These are phyloP conservation scores for Syritta pipiens DNA, from an alignment of 2,888 invertebrate species.

Conservation along the genomic window DNA sequence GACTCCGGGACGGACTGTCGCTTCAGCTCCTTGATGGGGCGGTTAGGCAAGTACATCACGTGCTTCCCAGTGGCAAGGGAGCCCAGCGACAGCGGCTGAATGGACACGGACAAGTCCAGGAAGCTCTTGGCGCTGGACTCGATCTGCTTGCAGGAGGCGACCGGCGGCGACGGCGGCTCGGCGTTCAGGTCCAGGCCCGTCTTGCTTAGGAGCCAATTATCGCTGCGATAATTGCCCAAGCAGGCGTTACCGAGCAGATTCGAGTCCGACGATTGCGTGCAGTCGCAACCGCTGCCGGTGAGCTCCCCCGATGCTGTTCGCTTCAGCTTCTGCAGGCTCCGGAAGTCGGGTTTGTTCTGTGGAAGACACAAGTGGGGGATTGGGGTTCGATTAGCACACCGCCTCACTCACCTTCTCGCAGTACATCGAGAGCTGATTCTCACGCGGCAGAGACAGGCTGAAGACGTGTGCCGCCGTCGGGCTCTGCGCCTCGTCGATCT, in stretches of 20 bases:
- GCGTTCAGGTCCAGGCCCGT: slow-evolving; percentile 77
- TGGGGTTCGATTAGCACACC: background rate
- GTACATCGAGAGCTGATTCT: slow-evolving; percentile 79
- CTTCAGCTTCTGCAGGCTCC: slow-evolving; percentile 86
- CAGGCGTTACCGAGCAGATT: slow-evolving; percentile 60
- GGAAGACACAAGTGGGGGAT: background rate
- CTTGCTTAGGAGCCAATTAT: slow-evolving; percentile 90
- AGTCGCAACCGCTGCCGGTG: slow-evolving; percentile 66
- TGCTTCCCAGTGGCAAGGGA: slow-evolving; percentile 85
- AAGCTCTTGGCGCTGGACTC: slow-evolving; percentile 66
- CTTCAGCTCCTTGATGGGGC: slow-evolving; percentile 5
- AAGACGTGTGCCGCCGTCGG: slow-evolving; percentile 83
- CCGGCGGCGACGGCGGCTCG: background rate
- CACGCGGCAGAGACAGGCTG: slow-evolving; percentile 87
- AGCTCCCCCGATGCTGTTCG: slow-evolving; percentile 85
- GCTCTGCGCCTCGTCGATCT: slow-evolving; percentile 71
- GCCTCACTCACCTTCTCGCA: slow-evolving; percentile 70
- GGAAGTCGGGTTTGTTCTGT: slow-evolving; percentile 80
- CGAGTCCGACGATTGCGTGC: slow-evolving; percentile 40
- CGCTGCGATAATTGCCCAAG: slow-evolving; percentile 73
- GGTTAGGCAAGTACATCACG: slow-evolving; percentile 86
- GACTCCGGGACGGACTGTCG: background rate
- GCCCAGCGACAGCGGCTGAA: slow-evolving; percentile 79
- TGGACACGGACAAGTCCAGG: slow-evolving; percentile 69
- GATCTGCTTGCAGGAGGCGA: slow-evolving; percentile 70